Percentiles rank a stretch among this genome's conserved stretches.
Evolutionary conservation across 2,888 invertebrate genomes (phyloP).

Genomic region (Tethea ocularis): DNA sequence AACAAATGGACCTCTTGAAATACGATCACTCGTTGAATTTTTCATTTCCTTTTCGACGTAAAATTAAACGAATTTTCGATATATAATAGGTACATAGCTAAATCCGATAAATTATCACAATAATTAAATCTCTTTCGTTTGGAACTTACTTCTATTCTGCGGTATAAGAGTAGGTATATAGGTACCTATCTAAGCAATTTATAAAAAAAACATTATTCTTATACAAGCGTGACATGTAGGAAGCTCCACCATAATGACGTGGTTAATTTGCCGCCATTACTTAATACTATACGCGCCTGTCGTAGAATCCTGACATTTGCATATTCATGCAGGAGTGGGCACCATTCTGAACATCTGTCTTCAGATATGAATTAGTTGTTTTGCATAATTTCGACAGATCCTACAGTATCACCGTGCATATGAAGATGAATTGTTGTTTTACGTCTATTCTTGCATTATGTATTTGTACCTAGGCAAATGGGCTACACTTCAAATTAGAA

Average conservation of each 20-base stretch:
- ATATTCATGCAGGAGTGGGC: slow-evolving; percentile 29
- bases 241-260: slow-evolving; percentile 15
- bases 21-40: no score
- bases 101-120: no score
- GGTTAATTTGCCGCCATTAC: slow-evolving; percentile 20
- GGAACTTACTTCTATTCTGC: no score
- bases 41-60: no score
- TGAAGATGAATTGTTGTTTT: slow-evolving; percentile 19
- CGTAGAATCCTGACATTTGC: slow-evolving; percentile 24
- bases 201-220: slow-evolving; percentile 9
- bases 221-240: slow-evolving; percentile 8
- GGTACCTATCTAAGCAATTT: neutral
- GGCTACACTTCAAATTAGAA: neutral
- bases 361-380: slow-evolving; percentile 35
- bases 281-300: slow-evolving; percentile 19
- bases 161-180: no score
- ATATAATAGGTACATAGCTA: no score
- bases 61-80: no score
- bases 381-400: slow-evolving; percentile 40
- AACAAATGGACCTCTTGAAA: no score
- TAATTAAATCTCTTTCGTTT: no score
- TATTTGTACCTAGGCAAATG: neutral
- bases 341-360: slow-evolving; percentile 46
- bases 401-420: slow-evolving; percentile 20
- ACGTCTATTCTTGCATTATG: neutral